Conservation (phyloP, 2,888 invertebrate genomes). For the Rhaphigaster nebulosa region DNA sequence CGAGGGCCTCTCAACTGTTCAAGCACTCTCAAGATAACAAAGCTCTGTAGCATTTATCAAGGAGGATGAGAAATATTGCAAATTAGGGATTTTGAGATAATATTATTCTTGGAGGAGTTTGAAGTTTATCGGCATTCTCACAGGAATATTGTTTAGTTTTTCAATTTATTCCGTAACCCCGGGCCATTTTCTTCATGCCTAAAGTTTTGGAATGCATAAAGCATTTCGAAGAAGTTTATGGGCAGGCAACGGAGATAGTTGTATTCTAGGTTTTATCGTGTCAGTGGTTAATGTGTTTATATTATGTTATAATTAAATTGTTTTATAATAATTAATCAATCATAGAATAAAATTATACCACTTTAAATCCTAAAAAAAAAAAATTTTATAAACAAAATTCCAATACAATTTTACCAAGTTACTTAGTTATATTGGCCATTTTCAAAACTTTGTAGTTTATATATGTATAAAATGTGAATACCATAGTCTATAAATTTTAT, state of each 20-base stretch:
- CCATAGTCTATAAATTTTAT: no score
- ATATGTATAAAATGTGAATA: no score
- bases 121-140: conserved; percentile 15
- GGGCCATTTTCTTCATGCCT: conserved; percentile 15
- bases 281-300: neutral
- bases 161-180: conserved; percentile 38
- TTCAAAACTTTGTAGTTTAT: no score
- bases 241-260: neutral
- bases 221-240: conserved; percentile 26
- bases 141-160: conserved; percentile 40
- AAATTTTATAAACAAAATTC: no score
- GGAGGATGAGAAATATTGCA: conserved; percentile 41
- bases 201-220: conserved; percentile 24
- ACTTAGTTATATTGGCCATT: no score
- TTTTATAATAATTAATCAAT: neutral
- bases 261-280: neutral
- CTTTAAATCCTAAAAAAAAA: no score
- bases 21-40: conserved; percentile 32
- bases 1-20: conserved; percentile 31
- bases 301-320: neutral
- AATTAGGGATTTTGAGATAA: conserved; percentile 47
- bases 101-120: conserved; percentile 41
- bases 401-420: no score
- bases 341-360: no score
- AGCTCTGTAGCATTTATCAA: neutral